phyloP scores from a whole-genome alignment of 1,140 invertebrate genomes.

The Dinothrombium tinctorium region DNA sequence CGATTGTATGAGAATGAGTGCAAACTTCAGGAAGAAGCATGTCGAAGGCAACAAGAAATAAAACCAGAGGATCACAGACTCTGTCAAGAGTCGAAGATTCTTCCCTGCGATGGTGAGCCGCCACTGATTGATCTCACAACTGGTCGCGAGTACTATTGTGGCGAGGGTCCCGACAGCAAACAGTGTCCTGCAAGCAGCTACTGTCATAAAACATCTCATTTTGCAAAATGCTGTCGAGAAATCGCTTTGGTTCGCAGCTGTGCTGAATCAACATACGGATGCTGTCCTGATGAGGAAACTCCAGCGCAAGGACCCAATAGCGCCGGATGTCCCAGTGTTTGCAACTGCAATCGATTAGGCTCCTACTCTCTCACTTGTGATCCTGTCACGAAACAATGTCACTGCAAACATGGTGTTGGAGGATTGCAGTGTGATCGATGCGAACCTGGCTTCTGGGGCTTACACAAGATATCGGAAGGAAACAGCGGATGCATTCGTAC shows the following conservation, averaged over 20 bases:
- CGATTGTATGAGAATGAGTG: constrained; percentile 50
- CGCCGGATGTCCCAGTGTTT: constrained; percentile 42
- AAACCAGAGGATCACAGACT: constrained; percentile 31
- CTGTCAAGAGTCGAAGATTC: constrained; percentile 38
- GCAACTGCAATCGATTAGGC: constrained; percentile 26
- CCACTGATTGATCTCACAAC: constrained; percentile 42
- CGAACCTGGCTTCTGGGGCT: constrained; percentile 54
- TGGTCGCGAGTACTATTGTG: constrained; percentile 54
- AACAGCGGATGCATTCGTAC: constrained; percentile 40
- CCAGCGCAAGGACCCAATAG: constrained; percentile 47
- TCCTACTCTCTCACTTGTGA: constrained; percentile 42
- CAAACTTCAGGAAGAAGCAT: constrained; percentile 61
- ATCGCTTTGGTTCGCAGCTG: constrained; percentile 17
- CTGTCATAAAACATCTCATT: constrained; percentile 51
- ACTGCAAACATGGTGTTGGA: constrained; percentile 56
- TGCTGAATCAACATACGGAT: constrained; percentile 21
- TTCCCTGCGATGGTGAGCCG: constrained; percentile 56
- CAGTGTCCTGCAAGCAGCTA: constrained; percentile 56
- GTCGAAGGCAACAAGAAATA: constrained; percentile 53
- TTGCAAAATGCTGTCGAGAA: constrained; percentile 57
- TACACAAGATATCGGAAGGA: constrained; percentile 54
- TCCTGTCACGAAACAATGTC: constrained; percentile 47
- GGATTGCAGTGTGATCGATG: constrained; percentile 68
- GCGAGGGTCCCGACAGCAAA: constrained; percentile 38
- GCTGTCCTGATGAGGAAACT: constrained; percentile 66